Percentiles rank a stretch among this genome's conserved stretches.
Conservation (phyloP, 2,113 vertebrate genomes). For the Calyptommatus sinebrachiatus region DNA sequence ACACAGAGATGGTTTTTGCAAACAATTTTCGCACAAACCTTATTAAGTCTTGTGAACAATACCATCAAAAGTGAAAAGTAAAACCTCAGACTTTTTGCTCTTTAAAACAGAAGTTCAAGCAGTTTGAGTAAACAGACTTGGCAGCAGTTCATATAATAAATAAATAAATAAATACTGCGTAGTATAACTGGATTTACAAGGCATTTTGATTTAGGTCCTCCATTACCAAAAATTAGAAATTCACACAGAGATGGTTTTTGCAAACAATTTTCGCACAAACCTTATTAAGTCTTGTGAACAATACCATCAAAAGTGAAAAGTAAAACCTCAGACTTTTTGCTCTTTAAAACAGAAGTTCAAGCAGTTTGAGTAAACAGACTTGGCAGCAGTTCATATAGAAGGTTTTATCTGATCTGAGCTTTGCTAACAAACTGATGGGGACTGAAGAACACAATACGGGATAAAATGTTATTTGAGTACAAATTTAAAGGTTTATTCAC, state of each 20-base stretch:
- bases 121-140: slow-evolving; percentile 39
- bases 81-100: slow-evolving; percentile 32
- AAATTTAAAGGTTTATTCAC: slow-evolving; percentile 62
- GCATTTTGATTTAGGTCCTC: no score
- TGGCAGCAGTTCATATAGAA: slow-evolving; percentile 18
- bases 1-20: neutral
- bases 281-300: slow-evolving; percentile 31
- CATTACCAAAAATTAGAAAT: no score
- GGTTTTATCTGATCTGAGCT: slow-evolving; percentile 49
- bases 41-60: slow-evolving; percentile 30
- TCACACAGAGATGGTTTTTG: neutral
- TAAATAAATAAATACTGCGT: no score
- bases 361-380: slow-evolving; percentile 39
- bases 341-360: slow-evolving; percentile 20
- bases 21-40: slow-evolving; percentile 24
- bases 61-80: slow-evolving; percentile 41
- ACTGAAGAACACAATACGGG: slow-evolving; percentile 47
- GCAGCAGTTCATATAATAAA: slow-evolving; percentile 7
- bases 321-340: slow-evolving; percentile 41
- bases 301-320: slow-evolving; percentile 29
- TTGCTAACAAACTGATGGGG: slow-evolving; percentile 52
- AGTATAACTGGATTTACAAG: no score
- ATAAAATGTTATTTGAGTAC: slow-evolving; percentile 59
- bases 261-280: slow-evolving; percentile 25
- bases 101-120: slow-evolving; percentile 21